Conservation (phyloP, 2,113 vertebrate genomes). For the Thomomys bottae region DNA sequence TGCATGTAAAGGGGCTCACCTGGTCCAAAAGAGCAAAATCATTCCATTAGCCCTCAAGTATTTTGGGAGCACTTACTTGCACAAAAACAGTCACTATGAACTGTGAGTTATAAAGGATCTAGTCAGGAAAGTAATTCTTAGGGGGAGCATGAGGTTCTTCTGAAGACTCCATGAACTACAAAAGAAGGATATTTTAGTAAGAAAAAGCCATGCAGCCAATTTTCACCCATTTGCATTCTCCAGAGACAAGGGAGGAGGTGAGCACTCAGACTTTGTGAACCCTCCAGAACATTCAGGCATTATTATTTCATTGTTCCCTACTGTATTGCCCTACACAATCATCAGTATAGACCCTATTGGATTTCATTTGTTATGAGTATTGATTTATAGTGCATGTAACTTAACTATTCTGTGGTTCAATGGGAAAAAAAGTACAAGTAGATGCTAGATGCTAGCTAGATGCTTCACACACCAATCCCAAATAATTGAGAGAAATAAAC, state of each 20-base stretch:
- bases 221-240: not conserved
- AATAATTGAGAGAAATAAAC: not conserved
- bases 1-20: not conserved
- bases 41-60: not conserved
- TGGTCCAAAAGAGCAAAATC: not conserved
- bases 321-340: not conserved
- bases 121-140: not conserved
- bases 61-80: not conserved
- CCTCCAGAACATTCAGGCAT: not conserved
- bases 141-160: not conserved
- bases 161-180: not conserved
- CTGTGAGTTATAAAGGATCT: constrained; percentile 31
- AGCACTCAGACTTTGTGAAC: constrained; percentile 9
- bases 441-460: not conserved
- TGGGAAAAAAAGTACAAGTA: constrained; percentile 27
- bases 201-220: not conserved
- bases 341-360: not conserved
- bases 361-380: constrained; percentile 12
- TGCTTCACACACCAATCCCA: not conserved
- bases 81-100: not conserved
- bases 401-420: not conserved
- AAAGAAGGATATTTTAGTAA: not conserved
- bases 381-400: constrained; percentile 3
- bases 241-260: not conserved
- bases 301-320: constrained; percentile 15